Conservation (phyloP, 1,140 invertebrate genomes). For the Apis laboriosa region DNA sequence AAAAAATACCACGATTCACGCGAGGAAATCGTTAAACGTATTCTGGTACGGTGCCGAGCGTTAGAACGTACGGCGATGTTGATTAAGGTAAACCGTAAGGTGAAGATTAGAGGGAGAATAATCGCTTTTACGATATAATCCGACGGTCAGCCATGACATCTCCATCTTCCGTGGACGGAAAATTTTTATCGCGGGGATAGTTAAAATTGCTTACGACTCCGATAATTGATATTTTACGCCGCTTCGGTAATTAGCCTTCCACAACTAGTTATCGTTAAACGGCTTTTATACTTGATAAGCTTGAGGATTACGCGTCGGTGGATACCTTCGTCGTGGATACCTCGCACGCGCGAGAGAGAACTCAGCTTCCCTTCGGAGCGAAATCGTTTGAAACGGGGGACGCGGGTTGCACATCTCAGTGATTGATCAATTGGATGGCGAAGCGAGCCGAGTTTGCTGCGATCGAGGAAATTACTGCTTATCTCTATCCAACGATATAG, state of each 20-base stretch:
- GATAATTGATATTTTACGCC: conserved; percentile 31
- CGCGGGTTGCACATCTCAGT: too few species aligned
- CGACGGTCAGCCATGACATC: conserved; percentile 19
- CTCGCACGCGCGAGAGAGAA: not conserved
- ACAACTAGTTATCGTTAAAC: not conserved
- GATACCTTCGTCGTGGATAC: not conserved
- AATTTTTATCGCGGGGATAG: not conserved
- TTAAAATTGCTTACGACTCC: not conserved
- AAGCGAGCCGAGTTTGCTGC: not conserved
- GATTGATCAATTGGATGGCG: not conserved
- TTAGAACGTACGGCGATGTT: conserved; percentile 32
- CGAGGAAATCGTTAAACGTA: not conserved
- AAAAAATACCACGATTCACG: conserved; percentile 36
- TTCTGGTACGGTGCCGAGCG: too few species aligned
- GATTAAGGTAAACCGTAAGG: conserved; percentile 5
- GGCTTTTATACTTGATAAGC: conserved; percentile 22
- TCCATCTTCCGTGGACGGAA: conserved; percentile 15
- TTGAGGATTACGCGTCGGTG: not conserved
- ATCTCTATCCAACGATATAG: not conserved
- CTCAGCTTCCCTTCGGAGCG: not conserved
- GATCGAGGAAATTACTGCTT: not conserved
- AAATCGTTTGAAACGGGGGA: not conserved
- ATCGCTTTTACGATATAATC: conserved; percentile 43
- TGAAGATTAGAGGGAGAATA: not conserved
- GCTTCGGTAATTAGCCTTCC: conserved; percentile 37